Conservation (phyloP, 2,797 vertebrate species). For the Brotula barbata region DNA sequence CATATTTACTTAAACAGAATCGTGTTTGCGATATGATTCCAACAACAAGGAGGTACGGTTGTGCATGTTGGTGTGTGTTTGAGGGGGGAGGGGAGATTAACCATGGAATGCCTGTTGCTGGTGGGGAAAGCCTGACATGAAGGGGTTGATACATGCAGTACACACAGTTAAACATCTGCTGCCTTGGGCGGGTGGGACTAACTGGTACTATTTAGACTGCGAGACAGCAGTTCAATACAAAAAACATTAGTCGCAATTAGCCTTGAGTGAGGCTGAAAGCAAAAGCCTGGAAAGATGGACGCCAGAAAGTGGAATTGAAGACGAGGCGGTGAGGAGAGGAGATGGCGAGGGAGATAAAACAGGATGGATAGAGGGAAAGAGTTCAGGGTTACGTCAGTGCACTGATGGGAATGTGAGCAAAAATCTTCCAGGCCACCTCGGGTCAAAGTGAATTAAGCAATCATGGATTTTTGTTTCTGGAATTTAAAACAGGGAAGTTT, state of each 20-base stretch:
- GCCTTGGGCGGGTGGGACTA: conserved; percentile 13
- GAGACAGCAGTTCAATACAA: conserved; percentile 61
- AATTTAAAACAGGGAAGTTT: neutral
- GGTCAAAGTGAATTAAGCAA: conserved; percentile 15
- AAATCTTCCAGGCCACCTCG: neutral
- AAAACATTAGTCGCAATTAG: conserved; percentile 69
- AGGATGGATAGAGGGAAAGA: conserved; percentile 12
- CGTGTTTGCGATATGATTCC: neutral
- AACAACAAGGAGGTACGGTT: conserved; percentile 30
- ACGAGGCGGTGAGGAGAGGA: neutral
- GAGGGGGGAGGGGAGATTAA: conserved; percentile 37
- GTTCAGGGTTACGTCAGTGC: conserved; percentile 22
- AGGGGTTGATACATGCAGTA: conserved; percentile 35
- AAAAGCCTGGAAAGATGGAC: conserved; percentile 23
- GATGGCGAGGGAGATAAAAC: conserved; percentile 13
- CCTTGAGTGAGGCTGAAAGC: conserved; percentile 44
- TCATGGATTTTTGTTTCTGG: conserved; percentile 13
- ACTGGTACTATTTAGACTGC: conserved; percentile 31
- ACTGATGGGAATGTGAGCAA: no score
- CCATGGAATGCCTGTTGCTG: conserved; percentile 54
- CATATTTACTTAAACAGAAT: neutral
- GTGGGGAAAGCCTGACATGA: conserved; percentile 45
- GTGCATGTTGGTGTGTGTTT: conserved; percentile 18
- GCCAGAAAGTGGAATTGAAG: conserved; percentile 6
- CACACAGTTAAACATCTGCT: conserved; percentile 48